Evolutionary conservation across 1,140 invertebrate species (phyloP).

Genomic region (Eubasilissa regina): DNA sequence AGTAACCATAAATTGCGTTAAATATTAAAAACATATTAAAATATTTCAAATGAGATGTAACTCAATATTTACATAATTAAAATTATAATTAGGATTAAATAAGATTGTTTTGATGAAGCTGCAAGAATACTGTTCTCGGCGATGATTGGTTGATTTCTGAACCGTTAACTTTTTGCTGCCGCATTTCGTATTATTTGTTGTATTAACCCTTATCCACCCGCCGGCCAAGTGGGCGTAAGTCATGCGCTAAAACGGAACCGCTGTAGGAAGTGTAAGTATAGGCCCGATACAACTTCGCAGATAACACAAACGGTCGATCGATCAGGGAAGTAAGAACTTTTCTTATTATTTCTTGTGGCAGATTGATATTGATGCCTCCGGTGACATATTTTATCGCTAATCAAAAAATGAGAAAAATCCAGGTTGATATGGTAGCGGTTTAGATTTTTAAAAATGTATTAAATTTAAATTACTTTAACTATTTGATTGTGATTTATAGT

Average conservation of each 20-base stretch:
- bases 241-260: conserved; percentile 29
- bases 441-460: not conserved
- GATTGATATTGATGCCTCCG: conserved; percentile 44
- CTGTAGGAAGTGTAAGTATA: conserved; percentile 30
- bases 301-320: conserved; percentile 34
- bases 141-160: not conserved
- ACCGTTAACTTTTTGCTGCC: not conserved
- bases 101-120: not conserved
- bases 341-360: conserved; percentile 40
- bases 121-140: not conserved
- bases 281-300: conserved; percentile 31
- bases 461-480: conserved; percentile 15
- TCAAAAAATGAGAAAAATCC: too few relatives aligned
- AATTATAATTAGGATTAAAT: too few relatives aligned
- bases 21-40: too few relatives aligned
- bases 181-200: not conserved
- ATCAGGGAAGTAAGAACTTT: conserved; percentile 45
- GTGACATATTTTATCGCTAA: conserved; percentile 8
- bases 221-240: conserved; percentile 11
- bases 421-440: not conserved
- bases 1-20: too few relatives aligned
- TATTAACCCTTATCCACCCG: not conserved
- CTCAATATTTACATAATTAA: too few relatives aligned
- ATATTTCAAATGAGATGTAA: too few relatives aligned
- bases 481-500: not conserved